Evolutionary conservation across 2,888 invertebrate genomes (phyloP), one percentile per base, ranked within the genome.

Genomic region (Stratiomys singularior): DNA sequence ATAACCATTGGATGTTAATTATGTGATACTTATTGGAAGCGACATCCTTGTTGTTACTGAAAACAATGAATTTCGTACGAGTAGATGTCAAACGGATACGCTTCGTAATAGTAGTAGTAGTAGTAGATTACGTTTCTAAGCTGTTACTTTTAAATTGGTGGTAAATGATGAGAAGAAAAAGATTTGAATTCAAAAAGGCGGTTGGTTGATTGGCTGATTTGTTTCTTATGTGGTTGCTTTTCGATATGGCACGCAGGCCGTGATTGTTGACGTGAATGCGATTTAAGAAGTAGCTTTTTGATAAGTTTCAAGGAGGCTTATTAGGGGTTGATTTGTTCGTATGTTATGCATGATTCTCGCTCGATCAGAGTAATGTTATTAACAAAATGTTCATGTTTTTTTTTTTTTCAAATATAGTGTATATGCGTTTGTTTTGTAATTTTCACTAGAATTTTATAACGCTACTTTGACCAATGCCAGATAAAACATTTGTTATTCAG

Each of bases 201-300:
- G 37, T 66, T 66, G 66, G 37, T 66, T 66, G 66, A 28, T 66
- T 66, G 11, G 11, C n/a, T 60, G 58, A 18, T 60, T 60, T 66
- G 2, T 66, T 66, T n/a, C 7, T 66, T n/a, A 21, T 15, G 52
- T 52, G 15, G 52, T 30, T 66, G 13, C 15, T 13, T n/a, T 66
- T 27, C 1, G 25, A 30, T 27, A 37, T 13, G 66, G 58, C 23
- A 11, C 3, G 23, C 18, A 7, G 30, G 52, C 52, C 27, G 30
- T 30, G 66, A 37, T 66, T 66, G 66, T 37, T n/a, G 37, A 15
- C 25, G n/a, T 74, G 74, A 74, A 74, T 74, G 74, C 60, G 58
- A 74, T 74, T 58, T 74, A 74, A 74, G 60, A 74, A 74, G 21
- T 74, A 21, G 23, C 21, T 2, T 21, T 21, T 21, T 60, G 25